Conservation (phyloP, 2,888 invertebrate species). For the Sipha maydis region DNA sequence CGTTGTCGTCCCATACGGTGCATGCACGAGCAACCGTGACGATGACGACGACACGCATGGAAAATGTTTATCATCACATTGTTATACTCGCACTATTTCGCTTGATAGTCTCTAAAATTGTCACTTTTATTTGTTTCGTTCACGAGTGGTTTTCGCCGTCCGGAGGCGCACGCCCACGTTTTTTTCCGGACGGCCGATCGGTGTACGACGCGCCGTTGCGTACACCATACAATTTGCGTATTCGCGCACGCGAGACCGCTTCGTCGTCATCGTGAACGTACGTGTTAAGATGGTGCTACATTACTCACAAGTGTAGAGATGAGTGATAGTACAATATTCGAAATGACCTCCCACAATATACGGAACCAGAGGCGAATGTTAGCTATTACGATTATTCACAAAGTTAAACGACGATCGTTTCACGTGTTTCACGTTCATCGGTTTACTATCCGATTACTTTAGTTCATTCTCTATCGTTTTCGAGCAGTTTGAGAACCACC, state of each 20-base stretch:
- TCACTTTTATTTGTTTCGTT: not conserved
- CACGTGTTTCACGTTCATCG: too few relatives aligned
- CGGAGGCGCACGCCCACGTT: not conserved
- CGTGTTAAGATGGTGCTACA: conserved; percentile 24
- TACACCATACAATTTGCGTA: not conserved
- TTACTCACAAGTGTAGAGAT: too few relatives aligned
- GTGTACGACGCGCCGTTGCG: not conserved
- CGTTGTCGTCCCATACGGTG: not conserved
- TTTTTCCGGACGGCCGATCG: not conserved
- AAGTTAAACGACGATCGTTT: too few relatives aligned
- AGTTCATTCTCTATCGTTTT: too few relatives aligned
- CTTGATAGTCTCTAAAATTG: not conserved
- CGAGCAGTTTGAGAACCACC: too few relatives aligned
- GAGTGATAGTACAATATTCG: too few relatives aligned
- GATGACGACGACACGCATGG: not conserved
- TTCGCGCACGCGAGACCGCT: too few relatives aligned
- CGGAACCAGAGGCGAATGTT: too few relatives aligned
- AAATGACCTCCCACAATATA: too few relatives aligned
- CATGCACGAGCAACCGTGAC: not conserved
- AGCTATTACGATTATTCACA: too few relatives aligned
- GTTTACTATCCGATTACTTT: too few relatives aligned
- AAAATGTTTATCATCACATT: not conserved
- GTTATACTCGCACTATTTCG: not conserved
- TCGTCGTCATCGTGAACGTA: not conserved
- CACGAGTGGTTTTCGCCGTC: conserved; percentile 18